phyloP scores from a whole-genome alignment of 2,888 invertebrate genomes.

The Cecidostiba fungosa region DNA sequence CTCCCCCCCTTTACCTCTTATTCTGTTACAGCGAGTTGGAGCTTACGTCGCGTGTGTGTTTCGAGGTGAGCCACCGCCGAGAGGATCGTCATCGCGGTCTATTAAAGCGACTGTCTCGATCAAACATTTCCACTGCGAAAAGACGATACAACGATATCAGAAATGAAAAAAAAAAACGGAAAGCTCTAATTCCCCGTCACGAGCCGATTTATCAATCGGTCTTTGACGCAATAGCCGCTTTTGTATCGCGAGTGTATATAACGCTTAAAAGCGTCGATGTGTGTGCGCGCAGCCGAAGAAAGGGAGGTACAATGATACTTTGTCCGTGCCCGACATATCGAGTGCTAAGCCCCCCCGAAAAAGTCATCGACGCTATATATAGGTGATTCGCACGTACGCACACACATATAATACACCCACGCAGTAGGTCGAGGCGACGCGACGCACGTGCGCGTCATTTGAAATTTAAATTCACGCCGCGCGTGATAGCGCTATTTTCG shows the following conservation, averaged over 20 bases:
- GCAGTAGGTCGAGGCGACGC: not conserved
- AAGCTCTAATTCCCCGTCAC: not conserved
- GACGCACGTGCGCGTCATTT: constrained; percentile 7
- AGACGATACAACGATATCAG: too few species aligned
- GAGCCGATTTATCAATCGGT: not conserved
- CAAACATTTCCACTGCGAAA: too few species aligned
- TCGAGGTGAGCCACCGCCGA: too few species aligned
- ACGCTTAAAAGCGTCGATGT: not conserved
- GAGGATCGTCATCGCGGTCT: too few species aligned
- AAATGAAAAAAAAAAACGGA: too few species aligned
- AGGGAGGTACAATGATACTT: not conserved
- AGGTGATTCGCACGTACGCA: not conserved
- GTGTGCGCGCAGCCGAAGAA: not conserved
- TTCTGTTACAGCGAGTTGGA: constrained; percentile 18
- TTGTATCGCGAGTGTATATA: constrained; percentile 30
- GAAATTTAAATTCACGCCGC: not conserved
- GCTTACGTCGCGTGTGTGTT: too few species aligned
- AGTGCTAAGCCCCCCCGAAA: not conserved
- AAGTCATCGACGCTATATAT: constrained; percentile 3
- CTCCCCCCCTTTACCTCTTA: constrained; percentile 22
- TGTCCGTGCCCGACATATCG: constrained; percentile 12
- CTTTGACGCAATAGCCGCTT: constrained; percentile 4
- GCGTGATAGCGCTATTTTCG: constrained; percentile 4
- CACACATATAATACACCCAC: too few species aligned
- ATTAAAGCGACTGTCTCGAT: too few species aligned